Conservation (phyloP, 2,888 invertebrate species). For the Diabrotica balteata region DNA sequence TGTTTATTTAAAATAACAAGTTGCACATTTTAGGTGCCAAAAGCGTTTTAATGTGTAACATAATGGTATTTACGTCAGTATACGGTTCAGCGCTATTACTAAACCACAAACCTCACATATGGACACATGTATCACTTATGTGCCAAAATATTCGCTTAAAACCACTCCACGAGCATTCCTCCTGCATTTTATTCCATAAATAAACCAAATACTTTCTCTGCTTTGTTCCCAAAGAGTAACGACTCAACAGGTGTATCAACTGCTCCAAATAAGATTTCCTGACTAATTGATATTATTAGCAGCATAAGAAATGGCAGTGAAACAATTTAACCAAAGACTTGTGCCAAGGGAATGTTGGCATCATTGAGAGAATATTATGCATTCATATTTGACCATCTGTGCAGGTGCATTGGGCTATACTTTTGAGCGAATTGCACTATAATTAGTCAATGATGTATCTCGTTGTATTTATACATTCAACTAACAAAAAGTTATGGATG, state of each 20-base stretch:
- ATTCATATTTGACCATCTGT: conserved; percentile 22
- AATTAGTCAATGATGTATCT: too few species aligned
- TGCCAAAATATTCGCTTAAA: conserved; percentile 3
- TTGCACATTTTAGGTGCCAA: too few species aligned
- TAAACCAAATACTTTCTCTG: neutral
- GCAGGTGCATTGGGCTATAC: conserved; percentile 12
- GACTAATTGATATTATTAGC: conserved; percentile 21
- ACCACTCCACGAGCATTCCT: conserved; percentile 3
- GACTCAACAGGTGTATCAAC: conserved; percentile 11
- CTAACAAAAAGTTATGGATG: too few species aligned
- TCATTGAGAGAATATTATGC: conserved; percentile 17
- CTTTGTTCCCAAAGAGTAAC: conserved; percentile 5
- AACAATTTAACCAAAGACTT: conserved; percentile 9
- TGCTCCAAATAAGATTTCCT: conserved; percentile 15
- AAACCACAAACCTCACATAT: neutral
- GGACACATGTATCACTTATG: conserved; percentile 3
- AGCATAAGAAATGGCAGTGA: conserved; percentile 19
- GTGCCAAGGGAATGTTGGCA: conserved; percentile 23
- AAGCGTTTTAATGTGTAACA: too few species aligned
- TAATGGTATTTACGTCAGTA: too few species aligned
- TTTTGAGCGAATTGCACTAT: neutral
- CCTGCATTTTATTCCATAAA: neutral
- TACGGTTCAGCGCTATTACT: neutral
- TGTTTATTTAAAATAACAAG: too few species aligned
- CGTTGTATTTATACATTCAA: too few species aligned